Conservation (phyloP, 2,113 vertebrate species). For the Motacilla alba region DNA sequence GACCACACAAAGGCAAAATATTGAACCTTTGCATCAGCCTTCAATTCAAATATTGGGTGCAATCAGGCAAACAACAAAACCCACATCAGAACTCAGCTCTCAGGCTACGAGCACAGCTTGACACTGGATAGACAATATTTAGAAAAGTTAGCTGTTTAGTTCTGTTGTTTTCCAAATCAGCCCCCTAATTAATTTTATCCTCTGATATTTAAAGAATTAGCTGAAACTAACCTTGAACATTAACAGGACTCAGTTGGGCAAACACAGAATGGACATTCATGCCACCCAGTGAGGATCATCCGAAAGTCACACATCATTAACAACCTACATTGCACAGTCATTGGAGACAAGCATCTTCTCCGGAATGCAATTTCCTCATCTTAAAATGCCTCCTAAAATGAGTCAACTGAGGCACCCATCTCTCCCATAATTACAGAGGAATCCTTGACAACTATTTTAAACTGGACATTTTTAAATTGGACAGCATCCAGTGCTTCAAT, state of each 20-base stretch:
- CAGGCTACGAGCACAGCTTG: not conserved
- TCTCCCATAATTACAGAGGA: not conserved
- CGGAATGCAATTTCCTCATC: not conserved
- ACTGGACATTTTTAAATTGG: not conserved
- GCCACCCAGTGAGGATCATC: not conserved
- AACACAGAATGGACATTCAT: not conserved
- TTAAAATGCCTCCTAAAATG: not conserved
- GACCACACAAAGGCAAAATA: not conserved
- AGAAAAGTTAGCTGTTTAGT: not conserved
- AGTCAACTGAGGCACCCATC: not conserved
- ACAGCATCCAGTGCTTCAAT: not conserved
- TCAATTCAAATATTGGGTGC: fast-evolving
- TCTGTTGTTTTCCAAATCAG: not conserved
- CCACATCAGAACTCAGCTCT: not conserved
- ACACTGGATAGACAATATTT: not conserved
- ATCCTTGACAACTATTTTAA: not conserved
- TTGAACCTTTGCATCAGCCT: not conserved
- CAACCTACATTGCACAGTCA: not conserved
- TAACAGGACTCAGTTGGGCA: not conserved
- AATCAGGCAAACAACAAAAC: not conserved
- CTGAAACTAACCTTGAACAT: not conserved
- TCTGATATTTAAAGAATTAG: not conserved
- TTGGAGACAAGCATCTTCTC: not conserved
- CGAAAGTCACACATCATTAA: not conserved
- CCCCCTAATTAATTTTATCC: not conserved